These are phyloP conservation scores for Eutrigla gurnardus DNA, from an alignment of 2,797 vertebrate genomes.

Conservation along the genomic window DNA sequence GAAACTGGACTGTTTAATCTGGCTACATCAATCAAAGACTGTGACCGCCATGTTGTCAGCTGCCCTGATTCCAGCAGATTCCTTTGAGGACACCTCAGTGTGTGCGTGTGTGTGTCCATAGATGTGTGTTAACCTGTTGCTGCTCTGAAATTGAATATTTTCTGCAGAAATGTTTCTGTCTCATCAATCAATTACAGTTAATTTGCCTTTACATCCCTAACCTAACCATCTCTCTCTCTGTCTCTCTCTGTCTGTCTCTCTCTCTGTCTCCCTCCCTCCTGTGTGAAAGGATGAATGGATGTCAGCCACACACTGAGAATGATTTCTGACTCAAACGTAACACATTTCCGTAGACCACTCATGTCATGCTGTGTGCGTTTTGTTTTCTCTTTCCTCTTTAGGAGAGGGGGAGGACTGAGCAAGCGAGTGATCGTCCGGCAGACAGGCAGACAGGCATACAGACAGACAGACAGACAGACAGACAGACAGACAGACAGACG, in stretches of 20 bases:
- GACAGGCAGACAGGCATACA: constrained; percentile 18
- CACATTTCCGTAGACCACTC: constrained; percentile 26
- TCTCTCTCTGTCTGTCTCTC: constrained; percentile 18
- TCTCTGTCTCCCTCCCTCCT: background rate
- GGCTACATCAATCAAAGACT: constrained; percentile 38
- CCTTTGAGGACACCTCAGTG: constrained; percentile 59
- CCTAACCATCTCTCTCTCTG: constrained; percentile 1
- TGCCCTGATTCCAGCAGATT: constrained; percentile 38
- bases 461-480: constrained; percentile 16
- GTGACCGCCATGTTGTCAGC: constrained; percentile 49
- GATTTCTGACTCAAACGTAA: constrained; percentile 28
- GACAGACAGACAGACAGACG: constrained; percentile 17
- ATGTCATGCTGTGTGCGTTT: constrained; percentile 31
- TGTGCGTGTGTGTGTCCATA: constrained; percentile 9
- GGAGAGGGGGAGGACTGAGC: constrained; percentile 62
- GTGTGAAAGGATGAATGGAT: constrained; percentile 2
- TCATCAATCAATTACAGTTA: constrained; percentile 43
- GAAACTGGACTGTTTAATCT: constrained; percentile 33
- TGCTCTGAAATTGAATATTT: constrained; percentile 37
- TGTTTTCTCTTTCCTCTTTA: constrained; percentile 38
- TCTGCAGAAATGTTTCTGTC: constrained; percentile 4
- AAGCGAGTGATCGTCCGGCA: constrained; percentile 29
- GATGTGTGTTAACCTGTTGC: constrained; percentile 25
- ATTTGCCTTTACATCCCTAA: constrained; percentile 14
- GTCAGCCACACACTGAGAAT: constrained; percentile 12